Evolutionary conservation across 2,113 vertebrate genomes (phyloP).

Genomic region (Xiphophorus couchianus): DNA sequence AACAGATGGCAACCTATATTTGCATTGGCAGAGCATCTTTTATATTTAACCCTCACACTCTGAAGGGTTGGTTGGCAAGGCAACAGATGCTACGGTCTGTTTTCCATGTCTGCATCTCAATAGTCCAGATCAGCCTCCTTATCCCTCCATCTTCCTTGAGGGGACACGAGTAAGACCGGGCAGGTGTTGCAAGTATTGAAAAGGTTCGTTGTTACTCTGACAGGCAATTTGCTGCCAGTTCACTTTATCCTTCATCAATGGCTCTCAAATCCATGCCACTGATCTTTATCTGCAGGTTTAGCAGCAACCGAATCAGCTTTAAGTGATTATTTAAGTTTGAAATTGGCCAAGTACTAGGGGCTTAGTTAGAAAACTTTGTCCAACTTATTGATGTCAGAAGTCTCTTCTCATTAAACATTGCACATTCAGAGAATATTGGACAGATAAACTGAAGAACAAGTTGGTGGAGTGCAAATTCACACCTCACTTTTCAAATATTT

Average conservation of each 20-base stretch:
- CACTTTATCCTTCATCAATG: slow-evolving; percentile 7
- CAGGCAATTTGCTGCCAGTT: slow-evolving; percentile 33
- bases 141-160: slow-evolving; percentile 46
- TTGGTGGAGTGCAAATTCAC: neutral
- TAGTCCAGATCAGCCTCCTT: slow-evolving; percentile 65
- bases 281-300: slow-evolving; percentile 5
- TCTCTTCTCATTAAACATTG: neutral
- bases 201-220: slow-evolving; percentile 23
- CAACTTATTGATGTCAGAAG: neutral
- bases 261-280: slow-evolving; percentile 19
- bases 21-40: slow-evolving; percentile 67
- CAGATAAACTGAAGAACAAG: neutral
- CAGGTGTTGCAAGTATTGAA: slow-evolving; percentile 16
- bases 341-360: slow-evolving; percentile 15
- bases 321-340: neutral
- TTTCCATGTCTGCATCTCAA: slow-evolving; percentile 69
- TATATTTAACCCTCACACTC: slow-evolving; percentile 72
- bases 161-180: slow-evolving; percentile 35
- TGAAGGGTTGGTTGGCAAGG: slow-evolving; percentile 77
- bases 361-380: slow-evolving; percentile 1
- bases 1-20: slow-evolving; percentile 78
- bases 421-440: neutral
- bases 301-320: neutral
- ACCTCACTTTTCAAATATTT: too few species aligned
- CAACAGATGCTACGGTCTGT: slow-evolving; percentile 73